These are phyloP conservation scores for Caenorhabditis macrosperma DNA, from an alignment of 2,888 invertebrate genomes.

Conservation along the genomic window DNA sequence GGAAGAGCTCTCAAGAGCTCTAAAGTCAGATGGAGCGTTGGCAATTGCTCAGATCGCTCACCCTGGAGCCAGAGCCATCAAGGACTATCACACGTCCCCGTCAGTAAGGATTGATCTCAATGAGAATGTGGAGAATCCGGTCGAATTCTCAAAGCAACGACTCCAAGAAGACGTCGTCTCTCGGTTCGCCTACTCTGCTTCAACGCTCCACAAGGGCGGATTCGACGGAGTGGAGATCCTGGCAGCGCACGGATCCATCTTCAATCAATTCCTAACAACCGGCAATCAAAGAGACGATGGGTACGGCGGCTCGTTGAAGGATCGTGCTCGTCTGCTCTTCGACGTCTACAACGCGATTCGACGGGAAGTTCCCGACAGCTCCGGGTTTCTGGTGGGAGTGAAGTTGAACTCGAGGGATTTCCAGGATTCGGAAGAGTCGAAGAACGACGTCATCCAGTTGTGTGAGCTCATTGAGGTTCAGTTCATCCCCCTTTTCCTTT, in stretches of 20 bases:
- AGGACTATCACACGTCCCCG: not conserved
- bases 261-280: slow-evolving; percentile 69
- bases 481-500: not conserved
- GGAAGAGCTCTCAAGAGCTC: slow-evolving; percentile 2
- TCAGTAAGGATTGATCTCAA: not conserved
- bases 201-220: slow-evolving; percentile 36
- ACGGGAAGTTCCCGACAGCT: not conserved
- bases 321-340: slow-evolving; percentile 63
- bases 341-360: slow-evolving; percentile 67
- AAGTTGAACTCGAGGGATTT: slow-evolving; percentile 73
- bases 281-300: slow-evolving; percentile 65
- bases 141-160: slow-evolving; percentile 55
- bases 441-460: slow-evolving; percentile 40
- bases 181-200: slow-evolving; percentile 49
- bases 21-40: slow-evolving; percentile 61
- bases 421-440: slow-evolving; percentile 61
- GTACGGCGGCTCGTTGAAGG: slow-evolving; percentile 67
- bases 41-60: slow-evolving; percentile 60
- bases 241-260: slow-evolving; percentile 68
- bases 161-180: slow-evolving; percentile 62
- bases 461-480: slow-evolving; percentile 17
- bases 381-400: slow-evolving; percentile 68
- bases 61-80: not conserved
- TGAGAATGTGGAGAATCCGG: not conserved
- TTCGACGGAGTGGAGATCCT: slow-evolving; percentile 72